Evolutionary conservation across 2,888 invertebrate species (phyloP), one percentile per base, ranked within the genome.

Genomic region (Heliothis peltigera): DNA sequence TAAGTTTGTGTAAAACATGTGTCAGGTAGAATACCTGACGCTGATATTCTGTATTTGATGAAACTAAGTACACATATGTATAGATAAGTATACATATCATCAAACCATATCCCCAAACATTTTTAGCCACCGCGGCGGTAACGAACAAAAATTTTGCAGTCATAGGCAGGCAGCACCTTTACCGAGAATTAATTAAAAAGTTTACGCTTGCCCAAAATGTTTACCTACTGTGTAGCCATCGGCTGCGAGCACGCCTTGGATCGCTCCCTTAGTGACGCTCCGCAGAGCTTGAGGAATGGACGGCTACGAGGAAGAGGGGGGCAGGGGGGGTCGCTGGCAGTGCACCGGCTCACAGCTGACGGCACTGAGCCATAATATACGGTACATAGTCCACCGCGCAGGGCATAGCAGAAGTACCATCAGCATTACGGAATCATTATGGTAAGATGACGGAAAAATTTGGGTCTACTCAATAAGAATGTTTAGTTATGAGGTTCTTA

Each of bases 321-420:
- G 42, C 47, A 63, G 73, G 72, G 62, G 66, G 64, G 39, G 61
- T 67, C 57, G 80, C 75, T 79, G 75, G 73, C 78, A 75, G 72
- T 83, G 82, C 87, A 88, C 81, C 68, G 79, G 62, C 70, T 79
- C 84, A 84, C 84, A 89, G 85, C 88, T 88, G 84, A 81, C 84
- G 81, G 80, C 70, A 80, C 75, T 64, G 69, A 75, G 73, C 74
- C 77, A 76, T 85, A 77, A 81, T 81, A 76, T 79, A 80, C 82
- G 68, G 71, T 78, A 80, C 70, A 78, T 79, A 70, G 61, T 51
- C 52, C 55, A 52, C 57, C 46, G 25, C 18, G 48, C 21, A 65
- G 61, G 10, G 19, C 6, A 2, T 12, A 12, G 43, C 70, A 72
- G 71, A 70, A 72, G 71, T 35, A 42, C 19, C 18, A 70, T 1